Percentiles rank a stretch among this genome's conserved stretches.
Evolutionary conservation across 2,797 vertebrate genomes (phyloP).

Genomic region (Acridotheres tristis): DNA sequence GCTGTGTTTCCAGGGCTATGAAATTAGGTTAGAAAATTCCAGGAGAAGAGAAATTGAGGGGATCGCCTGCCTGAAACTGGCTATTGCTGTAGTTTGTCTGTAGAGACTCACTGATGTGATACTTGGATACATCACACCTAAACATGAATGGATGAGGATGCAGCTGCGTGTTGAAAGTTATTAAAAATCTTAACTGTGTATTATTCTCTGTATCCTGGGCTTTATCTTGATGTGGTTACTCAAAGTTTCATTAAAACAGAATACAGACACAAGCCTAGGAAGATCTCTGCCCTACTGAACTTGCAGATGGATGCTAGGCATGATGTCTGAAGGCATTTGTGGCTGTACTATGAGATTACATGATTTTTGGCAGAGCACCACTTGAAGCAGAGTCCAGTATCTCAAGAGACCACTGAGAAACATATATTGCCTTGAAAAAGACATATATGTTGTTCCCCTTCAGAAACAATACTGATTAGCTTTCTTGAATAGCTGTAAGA

Average conservation of each 20-base stretch:
- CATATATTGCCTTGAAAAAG: background rate
- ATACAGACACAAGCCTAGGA: background rate
- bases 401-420: background rate
- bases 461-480: background rate
- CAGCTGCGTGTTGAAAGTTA: background rate
- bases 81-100: constrained; percentile 20
- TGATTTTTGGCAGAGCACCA: background rate
- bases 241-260: background rate
- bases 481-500: background rate
- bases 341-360: background rate
- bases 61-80: background rate
- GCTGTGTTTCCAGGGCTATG: constrained; percentile 36
- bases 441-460: background rate
- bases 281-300: background rate
- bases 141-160: background rate
- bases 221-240: background rate
- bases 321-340: background rate
- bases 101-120: background rate
- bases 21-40: constrained; percentile 67
- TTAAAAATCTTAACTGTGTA: background rate
- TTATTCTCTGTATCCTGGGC: background rate
- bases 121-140: background rate
- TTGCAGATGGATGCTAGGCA: background rate
- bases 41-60: constrained; percentile 24
- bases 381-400: background rate